phyloP scores from a whole-genome alignment of 1,140 invertebrate species.

The Pseudachorutes palmiensis region DNA sequence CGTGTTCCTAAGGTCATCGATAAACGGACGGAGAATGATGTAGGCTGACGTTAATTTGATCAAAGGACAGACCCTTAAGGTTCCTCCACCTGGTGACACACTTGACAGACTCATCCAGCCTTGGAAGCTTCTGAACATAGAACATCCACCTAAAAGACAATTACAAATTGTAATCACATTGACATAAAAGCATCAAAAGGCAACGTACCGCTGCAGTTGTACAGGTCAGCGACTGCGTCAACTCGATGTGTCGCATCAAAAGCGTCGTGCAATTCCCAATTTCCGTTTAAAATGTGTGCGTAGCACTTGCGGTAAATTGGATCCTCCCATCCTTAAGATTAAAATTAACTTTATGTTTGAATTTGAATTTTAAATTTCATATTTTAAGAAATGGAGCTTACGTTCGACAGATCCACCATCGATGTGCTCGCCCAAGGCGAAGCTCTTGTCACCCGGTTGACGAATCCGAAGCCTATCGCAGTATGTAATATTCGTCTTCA shows the following conservation, averaged over 20 bases:
- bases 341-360: too few relatives aligned
- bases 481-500: slow-evolving; percentile 12
- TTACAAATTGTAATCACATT: too few relatives aligned
- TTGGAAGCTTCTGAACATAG: slow-evolving; percentile 22
- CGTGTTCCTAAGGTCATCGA: neutral
- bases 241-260: slow-evolving; percentile 22
- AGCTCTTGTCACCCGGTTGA: slow-evolving; percentile 6
- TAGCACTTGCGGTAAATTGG: slow-evolving; percentile 20
- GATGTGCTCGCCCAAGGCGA: slow-evolving; percentile 16
- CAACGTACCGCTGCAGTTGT: slow-evolving; percentile 17
- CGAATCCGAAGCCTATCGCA: slow-evolving; percentile 23
- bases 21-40: neutral
- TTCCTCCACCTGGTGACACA: slow-evolving; percentile 19
- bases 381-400: too few relatives aligned
- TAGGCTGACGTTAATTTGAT: slow-evolving; percentile 17
- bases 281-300: slow-evolving; percentile 17
- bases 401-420: slow-evolving; percentile 23
- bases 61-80: slow-evolving; percentile 19
- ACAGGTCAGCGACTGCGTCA: slow-evolving; percentile 17
- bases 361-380: too few relatives aligned
- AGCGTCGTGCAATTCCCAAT: slow-evolving; percentile 21
- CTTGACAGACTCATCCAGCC: slow-evolving; percentile 20
- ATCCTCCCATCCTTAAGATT: slow-evolving; percentile 18
- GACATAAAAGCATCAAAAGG: too few relatives aligned
- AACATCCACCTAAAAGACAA: slow-evolving; percentile 23